Evolutionary conservation across 2,113 vertebrate genomes (phyloP), one percentile per base, ranked within the genome.

Genomic region (Xiphophorus couchianus): DNA sequence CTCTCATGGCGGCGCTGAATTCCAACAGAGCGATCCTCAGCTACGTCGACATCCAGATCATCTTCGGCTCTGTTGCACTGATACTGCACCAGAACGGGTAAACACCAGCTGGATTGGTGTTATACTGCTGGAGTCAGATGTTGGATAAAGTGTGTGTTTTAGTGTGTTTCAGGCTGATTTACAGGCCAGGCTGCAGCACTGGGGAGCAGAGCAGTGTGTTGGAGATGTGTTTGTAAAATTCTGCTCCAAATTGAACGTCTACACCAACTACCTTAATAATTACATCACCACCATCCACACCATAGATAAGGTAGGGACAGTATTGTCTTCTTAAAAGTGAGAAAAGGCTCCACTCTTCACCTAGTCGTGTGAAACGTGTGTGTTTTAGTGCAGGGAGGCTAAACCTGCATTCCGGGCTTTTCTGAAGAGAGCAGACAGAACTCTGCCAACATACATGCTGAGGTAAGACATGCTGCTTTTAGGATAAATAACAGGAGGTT

Each of bases 201-300:
- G 94, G 95, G 88, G 88, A 7, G 93, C 95, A 1, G 80, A 92
- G 37, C 95, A 96, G 78, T 94, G 95, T 70, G 73, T 96, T 3
- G 95, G 95, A 33, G 95, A 96, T 15, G 88, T 95, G 82, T 90
- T 94, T 66, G 48, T 92, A 0, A 95, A 93, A 29, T 93, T 96
- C 77, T 94, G 92, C 85, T 93, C 89, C 42, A 92, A 90, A 22
- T 72, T 97, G 81, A 86, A 92, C 71, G 89, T 81, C 13, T 94
- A 94, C 39, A 94, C 92, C 74, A 96, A 94, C 90, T 96, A 96
- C 85, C 93, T 96, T 76, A 96, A 96, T 88, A 96, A 95, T 84
- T 95, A 96, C 71, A 73, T 91, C 13, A 93, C 93, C 9, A 92
- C 95, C 71, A 89, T 97, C 69, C 81, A 87, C 86, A 94, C 93